Evolutionary conservation across 2,888 invertebrate species (phyloP).

Genomic region (Drosophila neonasuta): DNA sequence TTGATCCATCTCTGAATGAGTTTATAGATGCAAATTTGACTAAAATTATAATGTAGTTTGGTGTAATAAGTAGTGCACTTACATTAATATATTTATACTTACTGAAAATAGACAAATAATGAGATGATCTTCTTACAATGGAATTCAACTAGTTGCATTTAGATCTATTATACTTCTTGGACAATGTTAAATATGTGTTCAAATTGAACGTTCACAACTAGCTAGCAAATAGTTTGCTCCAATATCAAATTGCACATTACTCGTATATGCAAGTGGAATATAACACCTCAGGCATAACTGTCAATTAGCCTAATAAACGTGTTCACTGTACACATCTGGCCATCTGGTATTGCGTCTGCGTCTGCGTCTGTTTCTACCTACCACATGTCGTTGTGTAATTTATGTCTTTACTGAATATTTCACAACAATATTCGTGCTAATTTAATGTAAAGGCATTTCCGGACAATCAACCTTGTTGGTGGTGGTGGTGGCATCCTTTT

Average conservation of each 20-base stretch:
- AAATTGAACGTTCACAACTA: not conserved
- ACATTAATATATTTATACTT: too few relatives aligned
- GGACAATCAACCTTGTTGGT: not conserved
- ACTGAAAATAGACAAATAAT: too few relatives aligned
- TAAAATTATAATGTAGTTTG: too few relatives aligned
- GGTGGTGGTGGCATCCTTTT: not conserved
- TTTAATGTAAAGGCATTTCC: conserved; percentile 30
- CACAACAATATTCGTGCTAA: conserved; percentile 28
- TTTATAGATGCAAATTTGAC: too few relatives aligned
- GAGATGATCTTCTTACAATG: too few relatives aligned
- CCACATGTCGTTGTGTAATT: conserved; percentile 14
- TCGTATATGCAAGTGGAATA: not conserved
- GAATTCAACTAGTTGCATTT: too few relatives aligned
- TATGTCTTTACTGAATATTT: conserved; percentile 22
- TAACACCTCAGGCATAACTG: conserved; percentile 17
- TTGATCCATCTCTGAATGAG: too few relatives aligned
- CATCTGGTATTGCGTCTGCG: not conserved
- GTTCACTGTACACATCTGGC: conserved; percentile 15
- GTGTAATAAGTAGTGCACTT: too few relatives aligned
- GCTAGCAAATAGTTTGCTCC: not conserved
- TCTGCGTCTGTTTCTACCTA: too few relatives aligned
- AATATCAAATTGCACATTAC: not conserved
- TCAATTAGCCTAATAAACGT: conserved; percentile 24
- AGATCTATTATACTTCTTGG: too few relatives aligned
- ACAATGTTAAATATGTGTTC: not conserved